phyloP scores from a whole-genome alignment of 1,140 invertebrate genomes.

The Proctacanthus coquilletti region DNA sequence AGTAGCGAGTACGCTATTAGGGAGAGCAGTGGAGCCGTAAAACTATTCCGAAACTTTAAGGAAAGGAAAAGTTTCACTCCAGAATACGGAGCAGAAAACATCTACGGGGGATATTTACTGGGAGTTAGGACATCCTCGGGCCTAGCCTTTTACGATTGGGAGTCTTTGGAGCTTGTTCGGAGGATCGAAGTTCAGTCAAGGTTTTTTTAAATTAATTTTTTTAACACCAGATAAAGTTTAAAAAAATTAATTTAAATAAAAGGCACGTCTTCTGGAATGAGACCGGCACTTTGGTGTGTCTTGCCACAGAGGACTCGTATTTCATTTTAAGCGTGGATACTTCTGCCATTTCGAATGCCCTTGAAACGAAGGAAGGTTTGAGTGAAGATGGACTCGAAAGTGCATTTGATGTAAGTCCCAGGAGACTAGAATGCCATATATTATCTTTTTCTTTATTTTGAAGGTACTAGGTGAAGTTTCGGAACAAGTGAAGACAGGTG shows the following conservation, averaged over 20 bases:
- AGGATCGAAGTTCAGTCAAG: conserved; percentile 35
- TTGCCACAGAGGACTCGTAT: conserved; percentile 92
- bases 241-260: neutral
- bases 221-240: neutral
- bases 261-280: conserved; percentile 95
- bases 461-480: conserved; percentile 74
- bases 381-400: conserved; percentile 93
- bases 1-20: conserved; percentile 89
- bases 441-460: conserved; percentile 13
- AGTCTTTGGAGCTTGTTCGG: conserved; percentile 76
- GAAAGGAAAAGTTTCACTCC: conserved; percentile 91
- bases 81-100: conserved; percentile 90
- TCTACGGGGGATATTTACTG: conserved; percentile 89
- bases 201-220: conserved; percentile 4
- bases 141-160: conserved; percentile 95
- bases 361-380: conserved; percentile 55
- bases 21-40: conserved; percentile 78
- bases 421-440: neutral
- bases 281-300: conserved; percentile 82
- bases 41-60: conserved; percentile 97
- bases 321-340: conserved; percentile 86
- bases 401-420: conserved; percentile 72
- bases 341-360: conserved; percentile 54
- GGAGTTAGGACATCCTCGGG: conserved; percentile 89
- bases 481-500: conserved; percentile 87